Conservation (phyloP, 2,113 vertebrate species). For the Nicator chloris region DNA sequence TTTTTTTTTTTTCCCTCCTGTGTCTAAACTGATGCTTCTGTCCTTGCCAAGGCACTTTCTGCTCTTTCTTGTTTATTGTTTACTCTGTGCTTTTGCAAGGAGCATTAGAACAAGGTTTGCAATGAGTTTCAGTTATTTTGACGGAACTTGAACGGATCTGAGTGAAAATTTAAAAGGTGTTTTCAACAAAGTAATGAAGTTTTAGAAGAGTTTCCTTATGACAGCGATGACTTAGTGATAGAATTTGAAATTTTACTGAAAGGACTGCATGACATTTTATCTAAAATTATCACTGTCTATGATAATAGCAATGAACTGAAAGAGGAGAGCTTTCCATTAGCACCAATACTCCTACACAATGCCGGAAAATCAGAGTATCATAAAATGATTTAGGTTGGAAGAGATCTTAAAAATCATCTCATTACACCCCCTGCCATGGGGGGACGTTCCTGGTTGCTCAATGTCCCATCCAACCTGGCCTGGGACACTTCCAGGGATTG, state of each 20-base stretch:
- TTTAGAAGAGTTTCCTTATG: neutral
- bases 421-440: neutral
- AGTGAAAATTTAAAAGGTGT: neutral
- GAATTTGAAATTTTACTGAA: neutral
- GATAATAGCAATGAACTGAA: neutral
- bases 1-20: neutral
- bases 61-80: neutral
- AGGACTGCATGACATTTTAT: neutral
- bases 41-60: neutral
- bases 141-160: neutral
- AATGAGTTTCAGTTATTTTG: neutral
- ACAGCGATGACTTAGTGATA: neutral
- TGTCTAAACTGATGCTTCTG: neutral
- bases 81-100: neutral
- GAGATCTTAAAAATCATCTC: neutral
- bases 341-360: neutral
- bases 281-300: neutral
- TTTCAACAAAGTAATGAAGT: neutral
- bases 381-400: neutral
- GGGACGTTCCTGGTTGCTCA: accelerated
- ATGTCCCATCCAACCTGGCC: neutral
- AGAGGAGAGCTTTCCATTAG: neutral
- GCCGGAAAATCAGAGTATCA: neutral
- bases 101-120: neutral
- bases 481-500: neutral